These are phyloP conservation scores for Eueides isabella DNA, from an alignment of 1,140 invertebrate species.

Conservation along the genomic window DNA sequence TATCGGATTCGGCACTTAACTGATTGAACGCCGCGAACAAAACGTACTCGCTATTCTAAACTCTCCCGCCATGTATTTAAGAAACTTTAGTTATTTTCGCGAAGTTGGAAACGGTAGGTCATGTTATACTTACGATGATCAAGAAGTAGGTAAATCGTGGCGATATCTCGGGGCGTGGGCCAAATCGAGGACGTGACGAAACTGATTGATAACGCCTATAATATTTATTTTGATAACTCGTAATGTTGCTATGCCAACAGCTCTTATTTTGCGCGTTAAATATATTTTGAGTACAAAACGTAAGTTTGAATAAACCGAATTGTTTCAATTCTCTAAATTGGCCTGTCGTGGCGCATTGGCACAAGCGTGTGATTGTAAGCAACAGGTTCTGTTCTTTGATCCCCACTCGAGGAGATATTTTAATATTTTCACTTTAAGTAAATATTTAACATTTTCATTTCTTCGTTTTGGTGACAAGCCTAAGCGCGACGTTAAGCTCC, in stretches of 20 bases:
- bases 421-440: too few species aligned
- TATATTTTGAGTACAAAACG: neutral
- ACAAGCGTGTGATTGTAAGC: too few species aligned
- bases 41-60: conserved; percentile 4
- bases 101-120: conserved; percentile 37
- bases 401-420: too few species aligned
- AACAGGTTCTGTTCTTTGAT: too few species aligned
- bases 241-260: conserved; percentile 55
- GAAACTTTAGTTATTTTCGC: neutral
- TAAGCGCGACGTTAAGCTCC: too few species aligned
- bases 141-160: conserved; percentile 69
- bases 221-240: conserved; percentile 59
- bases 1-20: conserved; percentile 41
- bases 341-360: too few species aligned
- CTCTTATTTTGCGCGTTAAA: neutral
- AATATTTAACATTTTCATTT: too few species aligned
- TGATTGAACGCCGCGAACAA: conserved; percentile 40
- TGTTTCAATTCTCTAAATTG: too few species aligned
- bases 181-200: conserved; percentile 71
- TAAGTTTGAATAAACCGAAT: neutral
- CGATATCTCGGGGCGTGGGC: conserved; percentile 66
- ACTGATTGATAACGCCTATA: conserved; percentile 72
- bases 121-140: conserved; percentile 57
- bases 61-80: neutral
- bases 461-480: too few species aligned